phyloP scores from a whole-genome alignment of 2,797 vertebrate genomes.

The Toxotes lorentzi region DNA sequence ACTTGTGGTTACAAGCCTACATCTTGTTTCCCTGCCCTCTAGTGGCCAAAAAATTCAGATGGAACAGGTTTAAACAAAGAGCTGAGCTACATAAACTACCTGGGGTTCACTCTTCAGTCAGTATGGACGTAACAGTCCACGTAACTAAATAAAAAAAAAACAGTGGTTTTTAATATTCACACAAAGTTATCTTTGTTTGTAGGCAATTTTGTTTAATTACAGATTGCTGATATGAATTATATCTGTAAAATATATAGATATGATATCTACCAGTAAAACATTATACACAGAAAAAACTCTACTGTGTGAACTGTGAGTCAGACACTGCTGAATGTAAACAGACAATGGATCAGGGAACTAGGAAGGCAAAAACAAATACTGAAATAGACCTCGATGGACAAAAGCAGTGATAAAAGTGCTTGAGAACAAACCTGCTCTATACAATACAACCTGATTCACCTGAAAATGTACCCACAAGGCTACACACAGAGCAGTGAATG shows the following conservation, averaged over 20 bases:
- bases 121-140: neutral
- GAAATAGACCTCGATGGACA: neutral
- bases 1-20: neutral
- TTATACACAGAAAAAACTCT: neutral
- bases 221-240: neutral
- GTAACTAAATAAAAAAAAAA: neutral
- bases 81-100: neutral
- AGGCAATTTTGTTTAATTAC: neutral
- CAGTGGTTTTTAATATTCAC: neutral
- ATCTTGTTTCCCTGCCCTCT: neutral
- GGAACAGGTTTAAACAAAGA: neutral
- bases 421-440: conserved; percentile 2
- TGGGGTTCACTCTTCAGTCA: neutral
- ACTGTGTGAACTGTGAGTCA: neutral
- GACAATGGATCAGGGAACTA: neutral
- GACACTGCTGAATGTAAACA: neutral
- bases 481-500: conserved; percentile 19
- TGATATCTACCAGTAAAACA: neutral
- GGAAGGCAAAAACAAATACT: neutral
- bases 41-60: neutral
- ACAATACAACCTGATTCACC: conserved; percentile 1
- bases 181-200: neutral
- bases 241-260: neutral
- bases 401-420: neutral
- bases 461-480: conserved; percentile 3